Percentiles rank a stretch among this genome's conserved stretches.
phyloP scores from a whole-genome alignment of 2,888 invertebrate species.

The Microplitis manilae region DNA sequence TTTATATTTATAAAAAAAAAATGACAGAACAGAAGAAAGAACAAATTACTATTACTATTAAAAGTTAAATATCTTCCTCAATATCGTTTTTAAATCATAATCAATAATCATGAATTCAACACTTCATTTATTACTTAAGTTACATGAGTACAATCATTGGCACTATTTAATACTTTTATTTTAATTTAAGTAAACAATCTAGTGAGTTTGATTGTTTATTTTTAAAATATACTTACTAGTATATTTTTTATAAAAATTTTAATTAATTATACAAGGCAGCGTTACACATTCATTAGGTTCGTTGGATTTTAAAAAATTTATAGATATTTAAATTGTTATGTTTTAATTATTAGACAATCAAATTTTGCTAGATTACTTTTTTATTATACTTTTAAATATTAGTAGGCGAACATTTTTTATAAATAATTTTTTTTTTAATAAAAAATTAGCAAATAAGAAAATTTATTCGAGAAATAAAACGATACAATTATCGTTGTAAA shows the following conservation, averaged over 20 bases:
- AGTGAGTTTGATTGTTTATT: not conserved
- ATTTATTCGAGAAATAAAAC: too few species aligned
- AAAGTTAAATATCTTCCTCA: conserved; percentile 3
- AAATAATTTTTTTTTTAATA: too few species aligned
- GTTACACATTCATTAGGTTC: not conserved
- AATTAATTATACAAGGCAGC: not conserved
- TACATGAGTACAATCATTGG: not conserved
- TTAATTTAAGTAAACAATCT: not conserved
- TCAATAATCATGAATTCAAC: not conserved
- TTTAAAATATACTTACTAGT: not conserved
- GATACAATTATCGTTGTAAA: not conserved
- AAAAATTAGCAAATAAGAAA: too few species aligned
- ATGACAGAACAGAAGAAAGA: not conserved
- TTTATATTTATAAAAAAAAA: not conserved
- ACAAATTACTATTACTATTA: not conserved
- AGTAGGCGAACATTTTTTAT: not conserved
- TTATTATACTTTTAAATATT: conserved; percentile 3
- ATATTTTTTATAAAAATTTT: not conserved
- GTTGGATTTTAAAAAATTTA: too few species aligned
- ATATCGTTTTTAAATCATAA: conserved; percentile 13
- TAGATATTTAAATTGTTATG: not conserved
- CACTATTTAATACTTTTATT: not conserved
- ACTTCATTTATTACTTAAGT: not conserved
- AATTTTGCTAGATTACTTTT: not conserved
- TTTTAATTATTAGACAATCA: not conserved